These are phyloP conservation scores for Plectropomus leopardus DNA, from an alignment of 2,113 vertebrate genomes.

Conservation along the genomic window DNA sequence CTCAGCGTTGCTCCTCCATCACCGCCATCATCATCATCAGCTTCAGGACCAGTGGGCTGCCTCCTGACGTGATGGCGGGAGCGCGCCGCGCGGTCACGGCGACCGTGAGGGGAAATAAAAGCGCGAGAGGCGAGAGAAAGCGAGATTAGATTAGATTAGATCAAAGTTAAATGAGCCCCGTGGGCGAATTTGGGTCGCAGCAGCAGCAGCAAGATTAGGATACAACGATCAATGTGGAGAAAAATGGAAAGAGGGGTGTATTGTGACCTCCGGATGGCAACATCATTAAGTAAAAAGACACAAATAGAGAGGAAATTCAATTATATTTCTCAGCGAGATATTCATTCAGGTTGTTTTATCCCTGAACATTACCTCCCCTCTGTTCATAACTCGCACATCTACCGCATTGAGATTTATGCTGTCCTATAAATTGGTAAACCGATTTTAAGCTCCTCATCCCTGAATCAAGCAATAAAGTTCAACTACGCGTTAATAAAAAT, in stretches of 20 bases:
- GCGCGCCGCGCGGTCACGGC: slow-evolving; percentile 66
- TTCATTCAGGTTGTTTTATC: not conserved
- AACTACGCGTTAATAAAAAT: not conserved
- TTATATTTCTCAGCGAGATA: not conserved
- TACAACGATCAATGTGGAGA: not conserved
- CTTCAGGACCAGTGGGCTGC: slow-evolving; percentile 73
- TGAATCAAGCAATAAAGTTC: not conserved
- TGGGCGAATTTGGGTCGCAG: slow-evolving; percentile 18
- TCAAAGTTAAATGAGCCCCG: slow-evolving; percentile 53
- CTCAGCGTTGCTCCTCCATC: slow-evolving; percentile 84
- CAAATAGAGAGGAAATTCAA: not conserved
- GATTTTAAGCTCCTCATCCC: not conserved
- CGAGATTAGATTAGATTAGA: slow-evolving; percentile 53
- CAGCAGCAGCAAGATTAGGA: slow-evolving; percentile 25
- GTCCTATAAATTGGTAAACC: not conserved
- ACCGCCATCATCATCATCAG: slow-evolving; percentile 83
- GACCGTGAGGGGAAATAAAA: slow-evolving; percentile 6
- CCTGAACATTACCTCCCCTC: not conserved
- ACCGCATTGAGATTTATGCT: not conserved
- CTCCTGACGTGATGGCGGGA: slow-evolving; percentile 74
- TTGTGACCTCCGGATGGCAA: not conserved
- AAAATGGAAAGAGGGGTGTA: not conserved
- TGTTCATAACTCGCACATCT: not conserved
- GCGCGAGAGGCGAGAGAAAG: slow-evolving; percentile 36
- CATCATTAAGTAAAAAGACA: not conserved